Conservation (phyloP, 1,140 invertebrate genomes). For the Tetramorium alpestre region DNA sequence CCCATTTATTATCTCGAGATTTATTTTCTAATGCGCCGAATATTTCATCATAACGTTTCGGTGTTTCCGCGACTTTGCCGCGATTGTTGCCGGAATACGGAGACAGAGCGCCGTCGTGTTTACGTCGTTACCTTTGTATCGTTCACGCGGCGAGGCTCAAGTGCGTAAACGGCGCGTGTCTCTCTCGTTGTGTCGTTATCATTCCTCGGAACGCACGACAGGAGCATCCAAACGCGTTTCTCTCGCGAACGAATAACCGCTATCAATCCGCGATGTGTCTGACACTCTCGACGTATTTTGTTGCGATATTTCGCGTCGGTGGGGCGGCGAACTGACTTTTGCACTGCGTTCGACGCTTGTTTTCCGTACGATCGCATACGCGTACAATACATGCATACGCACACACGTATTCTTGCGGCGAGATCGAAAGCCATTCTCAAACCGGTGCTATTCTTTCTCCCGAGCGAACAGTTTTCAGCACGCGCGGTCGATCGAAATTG, state of each 20-base stretch:
- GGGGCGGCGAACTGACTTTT: background rate
- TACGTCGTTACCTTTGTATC: background rate
- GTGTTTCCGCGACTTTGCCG: background rate
- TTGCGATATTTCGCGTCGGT: background rate
- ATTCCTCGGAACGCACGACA: background rate
- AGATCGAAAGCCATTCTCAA: background rate
- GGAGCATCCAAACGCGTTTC: background rate
- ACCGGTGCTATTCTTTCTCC: background rate
- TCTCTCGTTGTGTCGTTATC: background rate
- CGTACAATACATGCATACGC: no score
- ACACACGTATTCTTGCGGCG: background rate
- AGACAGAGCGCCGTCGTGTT: background rate
- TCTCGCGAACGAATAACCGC: background rate
- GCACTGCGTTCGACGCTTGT: background rate
- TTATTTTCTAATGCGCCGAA: background rate
- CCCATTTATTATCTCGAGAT: background rate
- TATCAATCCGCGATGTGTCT: background rate
- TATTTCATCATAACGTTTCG: background rate
- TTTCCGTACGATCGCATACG: background rate
- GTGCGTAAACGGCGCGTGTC: background rate
- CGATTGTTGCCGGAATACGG: no score
- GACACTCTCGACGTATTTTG: background rate
- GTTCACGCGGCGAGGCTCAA: background rate
- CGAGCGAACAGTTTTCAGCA: background rate
- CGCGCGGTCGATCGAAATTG: background rate